Percentiles rank a stretch among this genome's conserved stretches.
Conservation (phyloP, 2,797 vertebrate genomes). For the Hafferia zeledoni region DNA sequence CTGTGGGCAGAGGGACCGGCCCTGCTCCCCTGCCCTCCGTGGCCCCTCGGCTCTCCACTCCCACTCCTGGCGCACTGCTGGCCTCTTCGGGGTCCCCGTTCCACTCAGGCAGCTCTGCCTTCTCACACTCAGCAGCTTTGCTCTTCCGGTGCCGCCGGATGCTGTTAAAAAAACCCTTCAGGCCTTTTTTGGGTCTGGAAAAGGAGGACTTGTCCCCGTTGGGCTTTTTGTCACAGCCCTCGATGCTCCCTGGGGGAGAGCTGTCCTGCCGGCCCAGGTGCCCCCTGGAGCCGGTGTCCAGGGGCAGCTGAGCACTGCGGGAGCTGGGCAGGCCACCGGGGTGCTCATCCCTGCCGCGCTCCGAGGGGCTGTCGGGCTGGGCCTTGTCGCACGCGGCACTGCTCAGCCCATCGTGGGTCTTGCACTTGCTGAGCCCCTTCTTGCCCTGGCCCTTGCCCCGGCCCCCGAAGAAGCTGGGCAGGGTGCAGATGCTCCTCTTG, state of each 20-base stretch:
- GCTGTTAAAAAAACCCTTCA: constrained; percentile 91
- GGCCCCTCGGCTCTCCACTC: background rate
- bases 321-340: constrained; percentile 74
- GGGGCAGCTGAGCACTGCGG: constrained; percentile 72
- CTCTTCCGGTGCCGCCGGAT: constrained; percentile 90
- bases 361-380: constrained; percentile 43
- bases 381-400: constrained; percentile 76
- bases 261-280: constrained; percentile 35
- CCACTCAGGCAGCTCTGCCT: constrained; percentile 77
- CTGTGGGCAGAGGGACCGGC: background rate
- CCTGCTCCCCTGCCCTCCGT: constrained; percentile 31
- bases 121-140: constrained; percentile 81
- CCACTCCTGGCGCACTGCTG: background rate
- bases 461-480: constrained; percentile 93
- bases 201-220: constrained; percentile 81
- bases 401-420: constrained; percentile 89
- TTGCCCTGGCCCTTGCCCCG: constrained; percentile 85
- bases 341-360: constrained; percentile 60
- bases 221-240: constrained; percentile 70
- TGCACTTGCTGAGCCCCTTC: constrained; percentile 90
- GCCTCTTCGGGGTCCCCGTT: constrained; percentile 30
- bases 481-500: constrained; percentile 91
- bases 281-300: constrained; percentile 54
- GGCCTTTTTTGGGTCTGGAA: constrained; percentile 85
- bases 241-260: constrained; percentile 38